Percentiles rank a stretch among this genome's conserved stretches.
These are phyloP conservation scores for Xanthorhoe spadicearia DNA, from an alignment of 2,888 invertebrate genomes.

Conservation along the genomic window DNA sequence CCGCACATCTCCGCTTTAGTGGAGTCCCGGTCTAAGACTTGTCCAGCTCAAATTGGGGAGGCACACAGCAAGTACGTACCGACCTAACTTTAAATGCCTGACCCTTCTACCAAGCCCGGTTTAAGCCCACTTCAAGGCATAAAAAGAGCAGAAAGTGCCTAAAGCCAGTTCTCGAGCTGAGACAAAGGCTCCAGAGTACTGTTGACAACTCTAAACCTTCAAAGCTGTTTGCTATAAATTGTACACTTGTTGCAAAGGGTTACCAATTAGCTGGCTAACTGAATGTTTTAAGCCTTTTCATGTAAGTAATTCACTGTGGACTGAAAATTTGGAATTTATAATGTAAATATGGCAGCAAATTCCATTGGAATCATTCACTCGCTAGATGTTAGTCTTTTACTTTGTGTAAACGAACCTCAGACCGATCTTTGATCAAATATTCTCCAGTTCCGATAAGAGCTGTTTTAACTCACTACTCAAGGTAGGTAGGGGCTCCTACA, in stretches of 20 bases:
- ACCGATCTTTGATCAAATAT: no score
- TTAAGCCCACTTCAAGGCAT: slow-evolving; percentile 14
- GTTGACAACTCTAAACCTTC: slow-evolving; percentile 9
- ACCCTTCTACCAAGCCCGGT: slow-evolving; percentile 10
- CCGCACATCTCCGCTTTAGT: no score
- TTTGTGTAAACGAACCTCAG: not conserved
- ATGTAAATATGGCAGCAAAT: no score
- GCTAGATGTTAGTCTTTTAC: not conserved
- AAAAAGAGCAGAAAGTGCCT: slow-evolving; percentile 21
- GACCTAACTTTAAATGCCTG: slow-evolving; percentile 6
- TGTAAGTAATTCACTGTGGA: no score
- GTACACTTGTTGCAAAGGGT: slow-evolving; percentile 25
- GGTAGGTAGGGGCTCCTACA: no score
- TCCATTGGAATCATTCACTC: no score
- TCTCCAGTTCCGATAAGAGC: no score
- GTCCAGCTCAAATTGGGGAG: not conserved
- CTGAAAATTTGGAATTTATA: no score
- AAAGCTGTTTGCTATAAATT: slow-evolving; percentile 20
- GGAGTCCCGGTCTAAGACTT: no score
- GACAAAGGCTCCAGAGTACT: slow-evolving; percentile 29
- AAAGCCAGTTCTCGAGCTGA: slow-evolving; percentile 19
- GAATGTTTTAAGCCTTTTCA: slow-evolving; percentile 3
- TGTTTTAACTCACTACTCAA: no score
- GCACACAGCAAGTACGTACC: slow-evolving; percentile 3
- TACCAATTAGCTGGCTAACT: slow-evolving; percentile 13